Conservation (phyloP, 2,113 vertebrate genomes). For the Nothobranchius furzeri region DNA sequence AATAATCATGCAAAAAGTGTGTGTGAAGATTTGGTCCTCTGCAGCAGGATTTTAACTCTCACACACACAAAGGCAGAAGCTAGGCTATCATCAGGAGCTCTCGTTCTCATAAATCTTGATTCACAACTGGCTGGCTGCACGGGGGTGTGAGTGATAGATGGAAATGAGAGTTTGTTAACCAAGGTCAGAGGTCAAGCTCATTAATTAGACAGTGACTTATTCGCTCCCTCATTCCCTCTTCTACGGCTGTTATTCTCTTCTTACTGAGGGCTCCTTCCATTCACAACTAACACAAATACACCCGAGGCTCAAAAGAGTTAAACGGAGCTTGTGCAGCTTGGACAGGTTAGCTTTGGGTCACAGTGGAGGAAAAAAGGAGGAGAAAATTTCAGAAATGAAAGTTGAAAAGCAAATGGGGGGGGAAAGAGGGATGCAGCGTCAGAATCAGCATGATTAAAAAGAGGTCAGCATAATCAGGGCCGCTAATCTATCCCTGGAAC, state of each 20-base stretch:
- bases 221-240: background rate
- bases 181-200: slow-evolving; percentile 38
- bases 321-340: background rate
- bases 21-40: background rate
- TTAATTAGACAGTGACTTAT: slow-evolving; percentile 45
- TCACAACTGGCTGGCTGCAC: background rate
- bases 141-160: slow-evolving; percentile 7
- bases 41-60: background rate
- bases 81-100: background rate
- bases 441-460: slow-evolving; percentile 64
- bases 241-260: slow-evolving; percentile 11
- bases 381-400: slow-evolving; percentile 8
- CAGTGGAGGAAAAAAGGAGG: background rate
- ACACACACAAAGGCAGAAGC: background rate
- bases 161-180: background rate
- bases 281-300: slow-evolving; percentile 31
- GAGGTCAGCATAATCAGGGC: slow-evolving; percentile 53
- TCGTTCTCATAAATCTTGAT: background rate
- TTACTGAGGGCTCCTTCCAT: slow-evolving; percentile 25
- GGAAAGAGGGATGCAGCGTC: slow-evolving; percentile 15
- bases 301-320: slow-evolving; percentile 5
- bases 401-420: slow-evolving; percentile 37
- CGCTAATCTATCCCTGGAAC: slow-evolving; percentile 49
- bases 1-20: slow-evolving; percentile 18
- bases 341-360: slow-evolving; percentile 45